Evolutionary conservation across 2,113 vertebrate genomes (phyloP), one percentile per base, ranked within the genome.

Genomic region (Alosa alosa): DNA sequence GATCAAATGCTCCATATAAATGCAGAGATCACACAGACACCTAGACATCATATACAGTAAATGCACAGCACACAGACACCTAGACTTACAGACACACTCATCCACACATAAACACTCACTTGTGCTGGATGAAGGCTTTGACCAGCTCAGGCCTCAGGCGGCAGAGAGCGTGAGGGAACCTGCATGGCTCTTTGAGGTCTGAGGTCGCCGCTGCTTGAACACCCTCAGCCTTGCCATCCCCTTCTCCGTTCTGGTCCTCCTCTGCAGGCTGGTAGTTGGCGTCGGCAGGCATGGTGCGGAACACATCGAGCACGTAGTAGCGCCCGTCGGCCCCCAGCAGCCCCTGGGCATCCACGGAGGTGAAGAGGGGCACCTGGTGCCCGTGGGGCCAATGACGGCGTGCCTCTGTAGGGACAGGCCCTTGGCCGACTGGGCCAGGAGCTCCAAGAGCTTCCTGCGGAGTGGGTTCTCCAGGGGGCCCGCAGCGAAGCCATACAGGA

Each of bases 291-390:
- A 94, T 92, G 81, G 86, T 95, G 78, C 94, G 94, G 87, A 95
- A 95, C 20, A 96, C 93, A 87, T 96, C 95, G 50, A 96, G 91
- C 85, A 96, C 81, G 89, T 96, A 96, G 87, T 93, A 94, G 52
- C 96, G 93, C 5, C 95, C 92, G 57, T 96, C 96, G 11, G 95
- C 95, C 3, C 96, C 96, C 87, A 96, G 78, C 25, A 96, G 90
- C 3, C 96, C 96, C 89, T 96, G 94, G 7, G 94, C 93, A 7
- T 96, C 95, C 68, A 94, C 88, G 3, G 96, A 94, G 44, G 95
- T 96, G 90, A 96, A 96, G 49, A 96, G 91, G 0, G 94, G 91
- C 17, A 95, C 90, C 52, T 91, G 87, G 87, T 95, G 89, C 84
- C 91, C 89, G 0, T 91, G 45, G 94, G 91, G 8, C 90, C 84